phyloP scores from a whole-genome alignment of 1,140 invertebrate species.

The Neodiprion fabricii region DNA sequence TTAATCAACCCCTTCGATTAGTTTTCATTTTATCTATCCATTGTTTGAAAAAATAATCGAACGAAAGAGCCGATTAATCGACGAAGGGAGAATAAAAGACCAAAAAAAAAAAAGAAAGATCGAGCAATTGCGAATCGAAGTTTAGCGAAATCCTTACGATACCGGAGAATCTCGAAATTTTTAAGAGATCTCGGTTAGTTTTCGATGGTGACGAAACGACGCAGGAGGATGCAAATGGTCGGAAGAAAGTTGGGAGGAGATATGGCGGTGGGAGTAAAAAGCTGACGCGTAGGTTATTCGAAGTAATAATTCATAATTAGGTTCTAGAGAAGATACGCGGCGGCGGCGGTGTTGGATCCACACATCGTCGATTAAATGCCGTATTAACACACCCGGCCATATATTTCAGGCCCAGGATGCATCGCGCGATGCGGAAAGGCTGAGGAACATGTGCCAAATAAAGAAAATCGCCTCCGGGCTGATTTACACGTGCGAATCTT shows the following conservation, averaged over 20 bases:
- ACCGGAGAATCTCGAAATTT: no score
- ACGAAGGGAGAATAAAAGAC: no score
- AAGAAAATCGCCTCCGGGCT: conserved; percentile 40
- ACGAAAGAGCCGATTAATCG: no score
- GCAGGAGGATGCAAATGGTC: background rate
- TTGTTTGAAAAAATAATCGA: no score
- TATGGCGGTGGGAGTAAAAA: no score
- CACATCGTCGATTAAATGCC: conserved; percentile 52
- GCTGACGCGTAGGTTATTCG: background rate
- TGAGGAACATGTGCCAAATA: conserved; percentile 17
- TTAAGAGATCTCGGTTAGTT: no score
- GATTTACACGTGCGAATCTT: conserved; percentile 50
- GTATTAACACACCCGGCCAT: conserved; percentile 48
- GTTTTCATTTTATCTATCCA: no score
- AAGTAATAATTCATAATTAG: conserved; percentile 54
- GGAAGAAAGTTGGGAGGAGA: background rate
- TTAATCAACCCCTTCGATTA: no score
- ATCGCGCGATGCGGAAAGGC: conserved; percentile 5
- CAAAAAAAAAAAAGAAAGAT: no score
- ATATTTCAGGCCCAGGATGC: conserved; percentile 36
- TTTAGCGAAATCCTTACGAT: no score
- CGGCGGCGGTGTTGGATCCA: conserved; percentile 50
- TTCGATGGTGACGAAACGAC: no score
- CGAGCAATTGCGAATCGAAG: no score
- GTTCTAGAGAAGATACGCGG: conserved; percentile 38